A percentile compares a stretch with the other conserved stretches of the same genome.
Conservation (phyloP, 2,113 vertebrate species). For the Oryzias javanicus region DNA sequence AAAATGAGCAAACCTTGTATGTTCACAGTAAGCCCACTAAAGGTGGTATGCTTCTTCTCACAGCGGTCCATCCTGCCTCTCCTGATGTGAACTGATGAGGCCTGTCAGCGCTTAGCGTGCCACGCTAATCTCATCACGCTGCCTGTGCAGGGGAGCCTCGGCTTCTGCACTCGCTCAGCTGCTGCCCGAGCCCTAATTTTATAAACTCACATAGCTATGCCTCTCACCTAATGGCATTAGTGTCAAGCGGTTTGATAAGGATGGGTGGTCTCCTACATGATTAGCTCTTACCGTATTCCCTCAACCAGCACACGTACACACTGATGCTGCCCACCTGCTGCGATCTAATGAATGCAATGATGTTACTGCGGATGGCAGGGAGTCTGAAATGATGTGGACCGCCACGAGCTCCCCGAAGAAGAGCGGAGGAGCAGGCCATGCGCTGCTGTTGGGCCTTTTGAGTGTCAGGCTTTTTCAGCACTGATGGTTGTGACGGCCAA, state of each 20-base stretch:
- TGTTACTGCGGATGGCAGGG: slow-evolving; percentile 31
- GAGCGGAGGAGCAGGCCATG: slow-evolving; percentile 42
- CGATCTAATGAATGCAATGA: slow-evolving; percentile 48
- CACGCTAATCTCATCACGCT: slow-evolving; percentile 69
- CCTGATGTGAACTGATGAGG: slow-evolving; percentile 72
- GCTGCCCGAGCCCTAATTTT: slow-evolving; percentile 58
- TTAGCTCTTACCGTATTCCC: slow-evolving; percentile 55
- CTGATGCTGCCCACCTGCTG: slow-evolving; percentile 28
- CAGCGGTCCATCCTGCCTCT: slow-evolving; percentile 34
- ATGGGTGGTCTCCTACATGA: slow-evolving; percentile 56
- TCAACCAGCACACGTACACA: background rate
- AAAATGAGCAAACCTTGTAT: background rate
- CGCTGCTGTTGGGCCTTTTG: slow-evolving; percentile 53
- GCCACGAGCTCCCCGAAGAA: slow-evolving; percentile 20
- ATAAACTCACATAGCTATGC: slow-evolving; percentile 71
- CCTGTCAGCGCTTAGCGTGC: slow-evolving; percentile 58
- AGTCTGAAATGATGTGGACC: slow-evolving; percentile 25
- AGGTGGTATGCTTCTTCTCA: slow-evolving; percentile 56
- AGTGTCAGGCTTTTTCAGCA: slow-evolving; percentile 45
- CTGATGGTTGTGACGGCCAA: background rate
- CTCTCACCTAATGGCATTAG: slow-evolving; percentile 73
- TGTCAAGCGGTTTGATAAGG: slow-evolving; percentile 72
- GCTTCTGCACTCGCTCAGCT: slow-evolving; percentile 63
- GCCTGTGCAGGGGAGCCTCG: slow-evolving; percentile 40
- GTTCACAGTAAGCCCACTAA: background rate